Evolutionary conservation across 2,888 invertebrate genomes (phyloP), one percentile per base, ranked within the genome.

Genomic region (Tholera decimalis): DNA sequence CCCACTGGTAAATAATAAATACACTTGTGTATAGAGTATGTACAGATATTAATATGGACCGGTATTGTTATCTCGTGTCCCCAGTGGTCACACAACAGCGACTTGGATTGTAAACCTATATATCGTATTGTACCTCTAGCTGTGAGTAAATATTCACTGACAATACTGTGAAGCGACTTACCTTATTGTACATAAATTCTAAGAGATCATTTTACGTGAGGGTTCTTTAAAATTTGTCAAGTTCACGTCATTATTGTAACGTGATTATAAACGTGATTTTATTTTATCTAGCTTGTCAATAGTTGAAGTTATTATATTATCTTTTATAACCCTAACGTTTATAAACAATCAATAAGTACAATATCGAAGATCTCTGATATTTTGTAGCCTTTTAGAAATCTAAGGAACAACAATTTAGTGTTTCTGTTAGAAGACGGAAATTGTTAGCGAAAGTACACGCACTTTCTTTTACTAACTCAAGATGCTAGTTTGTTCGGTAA

Each of bases 51-150:
- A 65, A 54, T 70, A 72, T 55, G 49, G 67, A 60, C 60, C 51
- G 28, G 73, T 71, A 80, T 80, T 80, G 83, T 83, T 83, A 82
- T 83, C 83, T 73, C 22, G 59, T 49, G 64, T 77, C 83, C 80
- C 70, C 68, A 64, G 71, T 68, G 70, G 66, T 60, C 77, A 65
- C 55, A 69, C 70, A 61, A 57, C 70, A 65, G 33, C 55, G 51
- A 61, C 73, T 67, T 68, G 70, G 62, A 41, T 60, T 69, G 49
- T 66, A 55, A 66, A 71, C 24, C 39, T 79, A 60, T 44, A 68
- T 46, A 72, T 54, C 7, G 41, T 63, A 22, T 30, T 57, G 39
- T 77, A 33, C 44, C n/a, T 44, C 7, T 33, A 53, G 28, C 41
- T 33, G 28, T 37, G 15, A 50, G 47, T 49, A 44, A 24, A 54